Conservation (phyloP, 1,140 invertebrate species). For the Anastrepha ludens region DNA sequence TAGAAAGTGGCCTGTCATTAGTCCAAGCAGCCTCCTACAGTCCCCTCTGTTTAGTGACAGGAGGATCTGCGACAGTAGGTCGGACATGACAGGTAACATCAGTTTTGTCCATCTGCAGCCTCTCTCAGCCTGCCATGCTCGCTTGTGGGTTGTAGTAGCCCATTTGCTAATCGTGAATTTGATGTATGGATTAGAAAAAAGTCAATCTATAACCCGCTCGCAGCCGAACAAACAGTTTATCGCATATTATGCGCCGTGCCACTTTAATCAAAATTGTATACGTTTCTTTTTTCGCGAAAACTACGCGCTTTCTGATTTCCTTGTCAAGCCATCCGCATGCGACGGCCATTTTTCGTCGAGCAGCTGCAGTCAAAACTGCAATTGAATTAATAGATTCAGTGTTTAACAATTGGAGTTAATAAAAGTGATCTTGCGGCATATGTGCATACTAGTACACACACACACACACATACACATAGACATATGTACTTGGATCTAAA, state of each 20-base stretch:
- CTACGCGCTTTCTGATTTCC: neutral
- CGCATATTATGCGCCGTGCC: neutral
- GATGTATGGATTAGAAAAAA: neutral
- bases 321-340: neutral
- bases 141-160: too few relatives aligned
- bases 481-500: neutral
- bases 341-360: conserved; percentile 23
- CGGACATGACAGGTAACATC: too few relatives aligned
- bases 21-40: too few relatives aligned
- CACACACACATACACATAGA: neutral
- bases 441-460: neutral
- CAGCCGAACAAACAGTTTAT: neutral
- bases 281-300: neutral
- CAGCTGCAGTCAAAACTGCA: conserved; percentile 26
- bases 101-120: too few relatives aligned
- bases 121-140: too few relatives aligned
- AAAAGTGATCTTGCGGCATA: neutral
- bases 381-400: conserved; percentile 43
- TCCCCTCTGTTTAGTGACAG: too few relatives aligned
- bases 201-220: neutral
- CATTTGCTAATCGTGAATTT: too few relatives aligned
- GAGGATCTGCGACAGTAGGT: too few relatives aligned
- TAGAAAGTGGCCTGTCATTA: too few relatives aligned
- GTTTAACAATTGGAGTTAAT: neutral
- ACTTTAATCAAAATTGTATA: neutral